Percentiles rank a stretch among this genome's conserved stretches.
These are phyloP conservation scores for Drosophila nigrodunni DNA, from an alignment of 1,140 invertebrate genomes.

Conservation along the genomic window DNA sequence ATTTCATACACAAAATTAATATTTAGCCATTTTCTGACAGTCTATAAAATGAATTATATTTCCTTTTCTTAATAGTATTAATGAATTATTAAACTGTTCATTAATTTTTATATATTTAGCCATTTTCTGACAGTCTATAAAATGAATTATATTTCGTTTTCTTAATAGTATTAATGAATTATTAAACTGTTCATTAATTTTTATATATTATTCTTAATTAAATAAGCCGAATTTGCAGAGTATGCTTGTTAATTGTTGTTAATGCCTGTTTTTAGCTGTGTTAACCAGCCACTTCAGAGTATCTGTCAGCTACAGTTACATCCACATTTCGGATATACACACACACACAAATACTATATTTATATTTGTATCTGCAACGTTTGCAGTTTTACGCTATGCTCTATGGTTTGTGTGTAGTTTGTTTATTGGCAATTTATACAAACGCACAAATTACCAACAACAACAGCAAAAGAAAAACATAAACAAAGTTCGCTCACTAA, in stretches of 20 bases:
- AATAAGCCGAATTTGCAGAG: conserved; percentile 1
- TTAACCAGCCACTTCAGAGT: conserved; percentile 65
- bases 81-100: not conserved
- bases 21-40: too few relatives aligned
- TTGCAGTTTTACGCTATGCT: conserved; percentile 52
- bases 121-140: too few relatives aligned
- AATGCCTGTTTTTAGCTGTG: conserved; percentile 76
- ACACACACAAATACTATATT: too few relatives aligned
- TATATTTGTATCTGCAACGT: conserved; percentile 52
- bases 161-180: not conserved
- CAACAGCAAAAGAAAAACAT: conserved; percentile 53
- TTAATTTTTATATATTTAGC: too few relatives aligned
- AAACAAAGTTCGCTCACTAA: conserved; percentile 77
- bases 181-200: too few relatives aligned
- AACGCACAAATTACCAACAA: conserved; percentile 69
- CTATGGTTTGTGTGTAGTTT: conserved; percentile 37
- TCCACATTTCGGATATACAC: not conserved
- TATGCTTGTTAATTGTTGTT: conserved; percentile 63
- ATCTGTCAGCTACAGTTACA: conserved; percentile 13
- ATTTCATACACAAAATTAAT: too few relatives aligned
- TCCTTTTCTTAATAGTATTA: not conserved
- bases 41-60: too few relatives aligned
- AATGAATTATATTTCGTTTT: too few relatives aligned
- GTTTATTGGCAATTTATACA: conserved; percentile 81
- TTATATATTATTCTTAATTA: too few relatives aligned